Base-by-base conservation (phyloP, 2,797 vertebrate species). In the Enoplosus armatus region DNA sequence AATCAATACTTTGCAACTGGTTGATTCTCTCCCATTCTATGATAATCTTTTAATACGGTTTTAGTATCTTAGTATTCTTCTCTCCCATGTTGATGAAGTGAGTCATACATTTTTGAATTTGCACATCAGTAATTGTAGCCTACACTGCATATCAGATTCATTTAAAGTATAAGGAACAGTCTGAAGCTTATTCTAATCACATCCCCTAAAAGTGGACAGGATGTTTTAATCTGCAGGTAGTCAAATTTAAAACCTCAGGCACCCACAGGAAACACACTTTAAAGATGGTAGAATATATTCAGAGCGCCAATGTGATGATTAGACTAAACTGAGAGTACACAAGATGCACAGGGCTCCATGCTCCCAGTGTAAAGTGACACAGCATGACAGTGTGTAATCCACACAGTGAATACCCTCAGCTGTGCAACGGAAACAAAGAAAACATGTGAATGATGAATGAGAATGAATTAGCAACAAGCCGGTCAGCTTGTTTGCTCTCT, bases 21-120 rank as follows among this genome's bases (percentile, higher is more conserved):
- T 80, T 77, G 72, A 87, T 81, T 56, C 14, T 74, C 68, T 80
- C 35, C 80, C 59, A 61, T 80, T 86, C 69, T 70, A 29, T 63
- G 63, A 85, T 87, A 58, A 89, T 88, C 82, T 89, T 84, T 87
- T 86, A 89, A 87, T 80, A 26, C 75, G 20, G 55, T 80, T 65
- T 84, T 68, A 79, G 62, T 47, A 62, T 84, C 69, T 75, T 27
- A 14, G 43, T 56, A 29, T 79, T 77, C 48, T 68, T 72, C 62
- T 74, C 67, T 67, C 47, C 39, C 7, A 39, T 74, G 70, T 79
- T 83, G 58, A 79, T 37, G 26, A 74, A 75, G 56, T 82, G 55
- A 80, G 68, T 80, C 65, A 67, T 72, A 69, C 70, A 83, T 47
- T 69, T 84, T 81, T 33, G 54, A 50, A 81, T 81, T 58, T 67